Conservation (phyloP, 1,140 invertebrate genomes). For the Macrobrachium rosenbergii region DNA sequence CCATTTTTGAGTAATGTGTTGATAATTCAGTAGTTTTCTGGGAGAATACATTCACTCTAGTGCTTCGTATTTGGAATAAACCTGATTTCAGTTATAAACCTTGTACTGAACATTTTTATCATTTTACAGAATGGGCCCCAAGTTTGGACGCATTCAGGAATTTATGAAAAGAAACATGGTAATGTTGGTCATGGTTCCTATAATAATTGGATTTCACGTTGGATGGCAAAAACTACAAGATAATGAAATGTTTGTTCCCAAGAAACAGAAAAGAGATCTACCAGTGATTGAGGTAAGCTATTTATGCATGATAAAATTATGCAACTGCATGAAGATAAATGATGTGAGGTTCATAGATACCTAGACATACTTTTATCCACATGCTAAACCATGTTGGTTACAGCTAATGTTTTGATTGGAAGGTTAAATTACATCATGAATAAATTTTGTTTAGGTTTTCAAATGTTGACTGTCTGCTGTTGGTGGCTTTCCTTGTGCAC, state of each 20-base stretch:
- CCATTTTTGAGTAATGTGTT: no score
- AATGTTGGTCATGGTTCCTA: constrained; percentile 38
- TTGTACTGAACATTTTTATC: no score
- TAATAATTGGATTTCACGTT: constrained; percentile 35
- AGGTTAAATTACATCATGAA: neutral
- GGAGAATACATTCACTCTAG: no score
- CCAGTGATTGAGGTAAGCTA: constrained; percentile 45
- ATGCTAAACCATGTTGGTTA: no score
- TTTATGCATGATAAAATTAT: neutral
- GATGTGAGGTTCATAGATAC: neutral
- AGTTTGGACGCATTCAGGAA: constrained; percentile 35
- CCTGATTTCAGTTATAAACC: no score
- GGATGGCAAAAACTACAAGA: constrained; percentile 49
- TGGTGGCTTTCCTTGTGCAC: neutral
- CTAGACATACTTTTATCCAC: no score
- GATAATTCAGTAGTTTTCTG: no score
- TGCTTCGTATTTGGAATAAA: no score
- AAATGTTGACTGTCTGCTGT: neutral
- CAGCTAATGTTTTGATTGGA: neutral
- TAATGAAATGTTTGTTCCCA: constrained; percentile 38
- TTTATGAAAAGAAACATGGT: constrained; percentile 46
- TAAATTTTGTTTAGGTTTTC: neutral
- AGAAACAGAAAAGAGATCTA: constrained; percentile 32
- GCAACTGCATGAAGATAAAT: neutral
- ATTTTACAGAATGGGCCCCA: constrained; percentile 20